Conservation (phyloP, 2,888 invertebrate genomes). For the Polyploca ridens region DNA sequence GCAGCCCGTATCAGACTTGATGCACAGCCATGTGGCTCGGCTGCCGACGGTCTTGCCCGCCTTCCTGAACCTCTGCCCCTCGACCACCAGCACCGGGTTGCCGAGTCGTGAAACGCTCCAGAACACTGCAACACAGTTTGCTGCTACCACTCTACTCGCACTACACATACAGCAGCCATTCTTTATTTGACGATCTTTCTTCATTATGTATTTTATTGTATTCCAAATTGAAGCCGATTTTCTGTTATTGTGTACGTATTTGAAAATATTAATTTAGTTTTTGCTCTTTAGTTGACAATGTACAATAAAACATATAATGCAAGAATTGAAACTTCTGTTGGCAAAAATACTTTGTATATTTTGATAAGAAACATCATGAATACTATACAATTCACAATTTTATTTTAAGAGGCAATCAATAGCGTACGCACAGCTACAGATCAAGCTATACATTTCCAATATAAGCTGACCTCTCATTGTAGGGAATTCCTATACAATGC, state of each 20-base stretch:
- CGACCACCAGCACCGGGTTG: slow-evolving; percentile 68
- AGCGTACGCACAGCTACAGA: too few relatives aligned
- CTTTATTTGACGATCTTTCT: neutral
- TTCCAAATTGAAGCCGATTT: too few relatives aligned
- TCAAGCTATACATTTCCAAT: too few relatives aligned
- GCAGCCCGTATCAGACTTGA: slow-evolving; percentile 72
- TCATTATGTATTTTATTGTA: slow-evolving; percentile 1
- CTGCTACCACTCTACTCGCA: slow-evolving; percentile 34
- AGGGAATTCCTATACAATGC: too few relatives aligned
- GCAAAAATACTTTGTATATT: neutral
- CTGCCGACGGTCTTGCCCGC: slow-evolving; percentile 35
- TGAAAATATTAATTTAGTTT: too few relatives aligned
- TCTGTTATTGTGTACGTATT: too few relatives aligned
- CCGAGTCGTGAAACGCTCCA: slow-evolving; percentile 68
- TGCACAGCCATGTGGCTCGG: slow-evolving; percentile 64
- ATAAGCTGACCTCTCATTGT: too few relatives aligned
- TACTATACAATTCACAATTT: neutral
- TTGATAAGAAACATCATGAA: neutral
- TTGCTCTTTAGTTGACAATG: too few relatives aligned
- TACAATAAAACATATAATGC: neutral
- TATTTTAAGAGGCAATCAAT: too few relatives aligned
- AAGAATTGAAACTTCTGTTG: neutral
- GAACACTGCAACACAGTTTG: slow-evolving; percentile 56
- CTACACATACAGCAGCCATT: slow-evolving; percentile 5
- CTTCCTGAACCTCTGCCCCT: slow-evolving; percentile 63